Percentiles rank a stretch among this genome's conserved stretches.
Conservation (phyloP, 2,888 invertebrate species). For the Agonopterix arenella region DNA sequence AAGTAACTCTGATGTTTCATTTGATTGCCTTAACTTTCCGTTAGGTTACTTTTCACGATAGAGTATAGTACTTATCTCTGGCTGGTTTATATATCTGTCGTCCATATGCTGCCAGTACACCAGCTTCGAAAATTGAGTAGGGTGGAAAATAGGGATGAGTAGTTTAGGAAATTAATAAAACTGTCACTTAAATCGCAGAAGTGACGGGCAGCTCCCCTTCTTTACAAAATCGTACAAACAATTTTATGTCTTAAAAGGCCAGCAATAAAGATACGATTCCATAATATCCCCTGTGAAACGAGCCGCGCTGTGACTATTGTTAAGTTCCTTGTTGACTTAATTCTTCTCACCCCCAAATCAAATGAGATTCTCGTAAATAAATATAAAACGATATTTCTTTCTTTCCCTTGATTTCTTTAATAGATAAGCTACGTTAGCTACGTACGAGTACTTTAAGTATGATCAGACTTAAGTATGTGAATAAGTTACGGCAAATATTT, state of each 20-base stretch:
- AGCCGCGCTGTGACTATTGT: constrained; percentile 51
- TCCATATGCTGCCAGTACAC: constrained; percentile 61
- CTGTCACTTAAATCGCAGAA: constrained; percentile 81
- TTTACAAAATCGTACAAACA: constrained; percentile 33
- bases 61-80: too few species aligned
- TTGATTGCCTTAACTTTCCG: too few species aligned
- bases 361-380: constrained; percentile 57
- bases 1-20: too few species aligned
- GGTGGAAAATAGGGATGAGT: constrained; percentile 67
- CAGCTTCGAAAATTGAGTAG: constrained; percentile 61
- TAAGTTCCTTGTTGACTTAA: constrained; percentile 67
- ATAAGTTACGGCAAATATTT: too few species aligned
- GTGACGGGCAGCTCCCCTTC: constrained; percentile 55
- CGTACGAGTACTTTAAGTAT: too few species aligned
- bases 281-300: constrained; percentile 23
- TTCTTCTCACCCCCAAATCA: constrained; percentile 50
- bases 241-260: constrained; percentile 38
- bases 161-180: constrained; percentile 84
- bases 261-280: constrained; percentile 32
- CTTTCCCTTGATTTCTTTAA: constrained; percentile 9
- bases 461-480: too few species aligned
- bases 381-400: constrained; percentile 38
- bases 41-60: too few species aligned
- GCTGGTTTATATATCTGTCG: too few species aligned
- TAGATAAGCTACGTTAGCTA: too few species aligned